Percentiles rank a stretch among this genome's conserved stretches.
These are phyloP conservation scores for Homalodisca vitripennis DNA, from an alignment of 1,140 invertebrate species.

Conservation along the genomic window DNA sequence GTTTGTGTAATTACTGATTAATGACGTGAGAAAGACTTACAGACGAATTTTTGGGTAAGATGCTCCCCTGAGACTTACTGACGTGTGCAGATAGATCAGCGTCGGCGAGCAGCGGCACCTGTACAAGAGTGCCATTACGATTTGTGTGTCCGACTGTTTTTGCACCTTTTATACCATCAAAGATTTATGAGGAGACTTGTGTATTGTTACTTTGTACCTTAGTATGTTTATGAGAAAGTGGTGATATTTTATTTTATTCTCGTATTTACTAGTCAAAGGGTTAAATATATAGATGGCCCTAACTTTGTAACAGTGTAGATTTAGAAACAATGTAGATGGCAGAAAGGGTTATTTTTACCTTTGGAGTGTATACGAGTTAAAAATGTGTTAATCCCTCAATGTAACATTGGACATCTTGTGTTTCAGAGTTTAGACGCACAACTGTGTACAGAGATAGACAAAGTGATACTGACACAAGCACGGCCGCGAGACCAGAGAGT, in stretches of 20 bases:
- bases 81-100: too few species aligned
- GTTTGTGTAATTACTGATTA: too few species aligned
- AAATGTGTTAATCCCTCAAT: neutral
- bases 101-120: too few species aligned
- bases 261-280: neutral
- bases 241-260: neutral
- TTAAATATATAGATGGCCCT: neutral
- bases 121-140: too few species aligned
- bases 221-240: too few species aligned
- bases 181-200: too few species aligned
- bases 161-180: too few species aligned
- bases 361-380: neutral
- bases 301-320: neutral
- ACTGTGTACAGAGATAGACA: constrained; percentile 46
- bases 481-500: neutral
- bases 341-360: neutral
- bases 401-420: constrained; percentile 18
- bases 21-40: too few species aligned
- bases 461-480: neutral
- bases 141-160: too few species aligned
- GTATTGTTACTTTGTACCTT: too few species aligned
- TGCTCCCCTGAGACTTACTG: too few species aligned
- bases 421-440: constrained; percentile 46
- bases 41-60: too few species aligned
- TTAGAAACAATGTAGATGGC: neutral